These are phyloP conservation scores for Brachycybe producta DNA, from an alignment of 2,888 invertebrate species.

Conservation along the genomic window DNA sequence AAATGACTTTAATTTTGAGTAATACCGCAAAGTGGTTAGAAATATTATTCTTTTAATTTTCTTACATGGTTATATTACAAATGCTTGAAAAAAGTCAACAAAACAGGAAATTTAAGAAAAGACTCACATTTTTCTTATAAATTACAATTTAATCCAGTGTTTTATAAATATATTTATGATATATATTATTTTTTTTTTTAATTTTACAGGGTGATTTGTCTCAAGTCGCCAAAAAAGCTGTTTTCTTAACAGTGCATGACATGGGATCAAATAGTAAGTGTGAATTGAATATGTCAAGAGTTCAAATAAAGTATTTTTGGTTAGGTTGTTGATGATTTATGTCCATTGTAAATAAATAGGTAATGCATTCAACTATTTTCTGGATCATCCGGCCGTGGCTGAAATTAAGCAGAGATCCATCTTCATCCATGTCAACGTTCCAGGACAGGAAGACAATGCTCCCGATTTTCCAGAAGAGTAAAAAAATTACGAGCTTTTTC, in stretches of 20 bases:
- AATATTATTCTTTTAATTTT: no score
- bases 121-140: no score
- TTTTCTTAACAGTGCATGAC: conserved; percentile 79
- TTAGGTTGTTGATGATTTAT: conserved; percentile 3
- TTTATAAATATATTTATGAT: no score
- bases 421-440: conserved; percentile 74
- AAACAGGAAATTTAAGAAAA: no score
- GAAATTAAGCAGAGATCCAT: conserved; percentile 72
- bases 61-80: no score
- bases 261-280: conserved; percentile 51
- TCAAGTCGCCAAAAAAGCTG: conserved; percentile 64
- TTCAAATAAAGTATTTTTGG: no score
- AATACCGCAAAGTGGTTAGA: no score
- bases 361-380: conserved; percentile 66
- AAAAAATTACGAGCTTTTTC: conserved; percentile 29
- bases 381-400: conserved; percentile 65
- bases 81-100: no score
- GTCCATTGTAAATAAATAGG: conserved; percentile 39
- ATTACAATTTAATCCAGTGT: no score
- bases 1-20: no score
- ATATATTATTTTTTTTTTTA: conserved; percentile 18
- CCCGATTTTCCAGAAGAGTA: conserved; percentile 59
- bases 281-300: no score
- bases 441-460: conserved; percentile 74
- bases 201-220: conserved; percentile 58